A percentile compares a stretch with the other conserved stretches of the same genome.
These are phyloP conservation scores for Heliconius aoede DNA, from an alignment of 2,888 invertebrate genomes.

Conservation along the genomic window DNA sequence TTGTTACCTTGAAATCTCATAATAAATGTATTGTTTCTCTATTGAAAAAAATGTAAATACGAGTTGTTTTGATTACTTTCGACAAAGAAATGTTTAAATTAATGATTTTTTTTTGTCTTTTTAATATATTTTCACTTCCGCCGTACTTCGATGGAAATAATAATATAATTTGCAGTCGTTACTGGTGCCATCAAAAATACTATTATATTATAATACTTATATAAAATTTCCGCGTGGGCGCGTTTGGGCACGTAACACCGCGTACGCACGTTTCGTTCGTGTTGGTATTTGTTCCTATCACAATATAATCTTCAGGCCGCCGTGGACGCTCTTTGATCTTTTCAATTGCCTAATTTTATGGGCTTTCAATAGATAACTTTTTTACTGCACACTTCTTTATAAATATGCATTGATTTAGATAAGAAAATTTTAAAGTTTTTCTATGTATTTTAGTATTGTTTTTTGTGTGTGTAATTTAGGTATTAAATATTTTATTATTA, in stretches of 20 bases:
- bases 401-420: conserved; percentile 37
- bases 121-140: background rate
- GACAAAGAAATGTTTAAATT: background rate
- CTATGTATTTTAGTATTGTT: no score
- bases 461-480: no score
- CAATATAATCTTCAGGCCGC: conserved; percentile 35
- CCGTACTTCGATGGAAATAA: background rate
- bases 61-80: background rate
- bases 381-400: conserved; percentile 50
- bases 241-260: conserved; percentile 38
- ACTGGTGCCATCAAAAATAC: background rate
- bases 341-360: conserved; percentile 74
- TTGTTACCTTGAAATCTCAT: no score
- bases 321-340: conserved; percentile 56
- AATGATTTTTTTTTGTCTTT: background rate
- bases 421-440: background rate
- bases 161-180: background rate
- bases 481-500: no score
- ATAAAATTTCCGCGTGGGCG: conserved; percentile 27
- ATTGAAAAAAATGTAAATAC: background rate
- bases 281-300: conserved; percentile 40
- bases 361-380: conserved; percentile 63
- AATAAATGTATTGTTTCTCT: no score
- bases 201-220: conserved; percentile 24
- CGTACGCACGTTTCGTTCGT: conserved; percentile 41